phyloP scores from a whole-genome alignment of 1,140 invertebrate genomes.

The Onthophagus taurus region DNA sequence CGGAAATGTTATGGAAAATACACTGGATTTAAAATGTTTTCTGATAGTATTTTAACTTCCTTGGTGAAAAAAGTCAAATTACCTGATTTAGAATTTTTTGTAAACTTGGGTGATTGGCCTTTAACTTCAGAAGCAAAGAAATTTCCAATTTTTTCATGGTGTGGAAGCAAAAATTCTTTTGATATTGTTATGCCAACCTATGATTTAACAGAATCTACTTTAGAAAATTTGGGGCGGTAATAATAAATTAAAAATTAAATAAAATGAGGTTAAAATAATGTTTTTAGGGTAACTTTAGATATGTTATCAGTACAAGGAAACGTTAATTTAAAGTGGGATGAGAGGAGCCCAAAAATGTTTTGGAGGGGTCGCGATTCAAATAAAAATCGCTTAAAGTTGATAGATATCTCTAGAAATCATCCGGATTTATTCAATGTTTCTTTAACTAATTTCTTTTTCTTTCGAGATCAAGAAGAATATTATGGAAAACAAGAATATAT shows the following conservation, averaged over 20 bases:
- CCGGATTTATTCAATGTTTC: constrained; percentile 83
- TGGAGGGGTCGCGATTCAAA: constrained; percentile 90
- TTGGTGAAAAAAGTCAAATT: constrained; percentile 71
- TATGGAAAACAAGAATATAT: constrained; percentile 78
- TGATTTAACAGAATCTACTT: constrained; percentile 83
- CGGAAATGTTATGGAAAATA: constrained; percentile 87
- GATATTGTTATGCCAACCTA: constrained; percentile 95
- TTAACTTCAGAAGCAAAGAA: constrained; percentile 47
- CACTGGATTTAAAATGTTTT: constrained; percentile 94
- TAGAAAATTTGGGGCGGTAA: constrained; percentile 86
- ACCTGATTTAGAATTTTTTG: constrained; percentile 83
- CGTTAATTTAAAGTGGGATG: constrained; percentile 58
- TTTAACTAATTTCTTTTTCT: constrained; percentile 96
- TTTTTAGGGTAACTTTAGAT: constrained; percentile 72
- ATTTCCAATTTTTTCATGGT: constrained; percentile 94
- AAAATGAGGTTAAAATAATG: not conserved
- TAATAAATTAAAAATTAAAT: not conserved
- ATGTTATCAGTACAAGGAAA: constrained; percentile 83
- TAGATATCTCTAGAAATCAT: constrained; percentile 66
- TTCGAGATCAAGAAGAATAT: constrained; percentile 69
- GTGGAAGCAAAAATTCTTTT: constrained; percentile 70
- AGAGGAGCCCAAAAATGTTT: constrained; percentile 69
- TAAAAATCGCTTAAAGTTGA: constrained; percentile 69
- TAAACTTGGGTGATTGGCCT: constrained; percentile 95
- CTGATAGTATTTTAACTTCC: constrained; percentile 80